These are phyloP conservation scores for Platycheirus albimanus DNA, from an alignment of 2,888 invertebrate genomes.

Conservation along the genomic window DNA sequence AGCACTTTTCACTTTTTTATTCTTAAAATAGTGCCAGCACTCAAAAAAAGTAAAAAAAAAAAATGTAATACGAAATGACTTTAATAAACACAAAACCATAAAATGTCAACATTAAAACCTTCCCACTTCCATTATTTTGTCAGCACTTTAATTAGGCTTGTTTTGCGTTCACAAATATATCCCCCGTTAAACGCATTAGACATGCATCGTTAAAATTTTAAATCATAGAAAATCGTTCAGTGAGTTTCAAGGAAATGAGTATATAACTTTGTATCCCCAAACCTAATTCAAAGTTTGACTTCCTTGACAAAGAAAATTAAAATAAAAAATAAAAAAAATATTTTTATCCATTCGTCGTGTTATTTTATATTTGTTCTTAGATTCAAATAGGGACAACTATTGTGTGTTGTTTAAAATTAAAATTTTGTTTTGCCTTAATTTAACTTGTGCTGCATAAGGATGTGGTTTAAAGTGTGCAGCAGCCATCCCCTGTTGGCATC, in stretches of 20 bases:
- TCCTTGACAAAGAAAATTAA: background rate
- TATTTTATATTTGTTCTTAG: too few relatives aligned
- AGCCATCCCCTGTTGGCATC: background rate
- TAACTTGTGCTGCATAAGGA: background rate
- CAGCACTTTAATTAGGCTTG: background rate
- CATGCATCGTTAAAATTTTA: background rate
- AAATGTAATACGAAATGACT: too few relatives aligned
- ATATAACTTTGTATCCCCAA: background rate
- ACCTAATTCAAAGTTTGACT: background rate
- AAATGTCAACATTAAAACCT: too few relatives aligned
- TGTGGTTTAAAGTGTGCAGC: background rate
- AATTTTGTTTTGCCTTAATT: constrained; percentile 1
- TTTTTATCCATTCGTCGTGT: too few relatives aligned
- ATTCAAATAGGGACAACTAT: background rate
- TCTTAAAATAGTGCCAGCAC: too few relatives aligned
- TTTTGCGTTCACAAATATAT: background rate
- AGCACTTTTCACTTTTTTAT: too few relatives aligned
- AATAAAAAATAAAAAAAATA: too few relatives aligned
- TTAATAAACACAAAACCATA: too few relatives aligned
- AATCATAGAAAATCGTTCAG: background rate
- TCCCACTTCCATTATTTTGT: too few relatives aligned
- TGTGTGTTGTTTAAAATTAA: background rate
- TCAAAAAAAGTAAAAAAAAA: too few relatives aligned
- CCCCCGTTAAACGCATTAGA: background rate
- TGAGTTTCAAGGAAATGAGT: background rate